Evolutionary conservation across 2,797 vertebrate species (phyloP).

Genomic region (Taeniopygia guttata): DNA sequence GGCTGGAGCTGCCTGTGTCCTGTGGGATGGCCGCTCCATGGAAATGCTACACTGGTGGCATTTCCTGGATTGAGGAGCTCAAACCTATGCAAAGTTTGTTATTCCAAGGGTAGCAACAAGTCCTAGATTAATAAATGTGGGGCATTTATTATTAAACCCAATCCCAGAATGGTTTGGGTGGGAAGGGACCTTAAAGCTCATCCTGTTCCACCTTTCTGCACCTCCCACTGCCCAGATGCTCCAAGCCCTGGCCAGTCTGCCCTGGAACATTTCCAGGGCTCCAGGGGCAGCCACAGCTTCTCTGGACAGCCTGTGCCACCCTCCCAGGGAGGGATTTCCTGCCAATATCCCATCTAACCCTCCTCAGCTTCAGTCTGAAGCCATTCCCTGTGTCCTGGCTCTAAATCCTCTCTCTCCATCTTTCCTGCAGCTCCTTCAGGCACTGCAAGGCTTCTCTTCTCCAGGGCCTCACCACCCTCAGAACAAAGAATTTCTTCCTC

Average conservation of each 20-base stretch:
- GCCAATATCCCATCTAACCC: neutral
- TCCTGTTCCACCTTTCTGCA: neutral
- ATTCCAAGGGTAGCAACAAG: neutral
- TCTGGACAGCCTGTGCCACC: neutral
- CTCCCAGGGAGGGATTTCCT: no score
- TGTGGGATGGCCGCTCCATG: rapidly evolving
- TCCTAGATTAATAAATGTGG: neutral
- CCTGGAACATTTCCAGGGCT: neutral
- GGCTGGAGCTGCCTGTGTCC: neutral
- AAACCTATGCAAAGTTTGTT: neutral
- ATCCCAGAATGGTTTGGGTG: neutral
- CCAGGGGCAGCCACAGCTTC: neutral
- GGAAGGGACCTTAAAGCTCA: neutral
- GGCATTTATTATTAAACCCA: no score
- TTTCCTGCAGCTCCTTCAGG: neutral
- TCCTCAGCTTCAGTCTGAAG: neutral
- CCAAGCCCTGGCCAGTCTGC: neutral
- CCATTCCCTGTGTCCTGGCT: neutral
- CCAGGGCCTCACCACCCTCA: neutral
- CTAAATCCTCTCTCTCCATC: neutral
- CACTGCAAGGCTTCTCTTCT: neutral
- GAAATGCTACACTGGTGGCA: neutral
- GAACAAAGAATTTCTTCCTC: neutral
- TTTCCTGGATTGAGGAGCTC: neutral
- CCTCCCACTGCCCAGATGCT: neutral